Percentiles rank a stretch among this genome's conserved stretches.
phyloP scores from a whole-genome alignment of 2,113 vertebrate genomes.

The Nycticebus coucang region DNA sequence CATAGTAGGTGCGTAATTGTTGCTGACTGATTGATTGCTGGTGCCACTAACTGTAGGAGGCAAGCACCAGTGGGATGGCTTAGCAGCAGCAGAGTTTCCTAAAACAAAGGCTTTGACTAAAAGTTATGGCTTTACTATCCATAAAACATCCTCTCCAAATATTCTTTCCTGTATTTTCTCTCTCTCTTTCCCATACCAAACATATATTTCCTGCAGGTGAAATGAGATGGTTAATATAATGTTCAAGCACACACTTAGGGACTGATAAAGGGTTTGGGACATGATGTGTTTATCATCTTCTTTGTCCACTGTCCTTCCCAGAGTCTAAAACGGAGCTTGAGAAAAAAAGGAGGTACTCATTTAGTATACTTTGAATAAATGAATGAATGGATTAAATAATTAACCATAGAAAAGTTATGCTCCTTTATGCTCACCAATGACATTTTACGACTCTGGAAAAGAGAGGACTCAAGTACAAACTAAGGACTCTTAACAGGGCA shows the following conservation, averaged over 20 bases:
- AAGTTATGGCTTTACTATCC: neutral
- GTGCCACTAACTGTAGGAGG: neutral
- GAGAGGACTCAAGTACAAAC: neutral
- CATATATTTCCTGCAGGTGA: neutral
- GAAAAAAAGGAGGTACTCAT: neutral
- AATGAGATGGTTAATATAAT: neutral
- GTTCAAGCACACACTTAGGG: neutral
- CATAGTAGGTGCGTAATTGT: neutral
- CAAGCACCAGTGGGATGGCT: neutral
- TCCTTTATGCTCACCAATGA: neutral
- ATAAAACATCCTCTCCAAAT: neutral
- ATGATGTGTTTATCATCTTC: neutral
- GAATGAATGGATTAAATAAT: neutral
- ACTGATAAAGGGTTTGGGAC: neutral
- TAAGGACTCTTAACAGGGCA: neutral
- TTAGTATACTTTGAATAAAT: neutral
- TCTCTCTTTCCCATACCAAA: neutral
- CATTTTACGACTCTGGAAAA: accelerated
- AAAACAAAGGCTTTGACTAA: neutral
- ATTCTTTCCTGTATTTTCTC: accelerated
- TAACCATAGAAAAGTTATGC: neutral
- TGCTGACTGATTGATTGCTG: neutral
- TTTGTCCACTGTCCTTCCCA: neutral
- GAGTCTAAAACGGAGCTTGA: neutral
- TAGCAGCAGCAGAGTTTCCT: neutral